Base-by-base conservation (phyloP, 2,113 vertebrate genomes). In the Elachura formosa region DNA sequence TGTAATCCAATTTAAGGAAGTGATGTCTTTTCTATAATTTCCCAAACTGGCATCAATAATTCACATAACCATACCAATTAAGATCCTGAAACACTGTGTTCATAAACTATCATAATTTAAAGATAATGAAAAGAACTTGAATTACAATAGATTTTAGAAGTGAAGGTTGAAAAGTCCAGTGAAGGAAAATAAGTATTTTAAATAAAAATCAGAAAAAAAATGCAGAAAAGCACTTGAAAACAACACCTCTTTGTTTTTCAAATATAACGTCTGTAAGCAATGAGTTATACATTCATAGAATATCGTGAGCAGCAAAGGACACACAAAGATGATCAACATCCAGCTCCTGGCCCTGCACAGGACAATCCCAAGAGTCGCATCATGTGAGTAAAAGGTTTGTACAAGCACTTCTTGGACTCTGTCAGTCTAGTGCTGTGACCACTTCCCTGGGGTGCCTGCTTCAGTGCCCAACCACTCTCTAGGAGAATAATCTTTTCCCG, bases 401-500 rank as follows among this genome's bases (percentile, higher is more conserved):
- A 9, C 7, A 73, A 74, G 45, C 4, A 2, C 16, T 52, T 67
- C 20, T 66, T 59, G 38, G 52, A 11, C 6, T 45, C 33, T 38
- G 14, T 11, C 0, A 0, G 12, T 0, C 18, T 64, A 28, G 3
- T 51, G 11, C 36, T 66, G 43, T 66, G 51, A 45, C 36, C 20
- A 14, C 23, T 66, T 22, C 33, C 7, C 33, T 25, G 16, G 11
- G 8, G 9, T 38, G 6, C 10, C 46, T 38, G 33, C 24, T 51
- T 19, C 33, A n/a, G 23, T 11, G 5, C 8, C 33, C 36, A 51
- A 1, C 1, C 12, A 36, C 12, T 5, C 18, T 33, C 22, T 16
- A 22, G 33, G 26, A 28, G 66, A 41, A 48, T 18, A 66, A n/a
- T 2, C 2, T 73, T 56, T 36, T 16, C 12, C 12, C 21, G 51